phyloP scores from a whole-genome alignment of 2,797 vertebrate species.

The Chromobotia macracanthus region DNA sequence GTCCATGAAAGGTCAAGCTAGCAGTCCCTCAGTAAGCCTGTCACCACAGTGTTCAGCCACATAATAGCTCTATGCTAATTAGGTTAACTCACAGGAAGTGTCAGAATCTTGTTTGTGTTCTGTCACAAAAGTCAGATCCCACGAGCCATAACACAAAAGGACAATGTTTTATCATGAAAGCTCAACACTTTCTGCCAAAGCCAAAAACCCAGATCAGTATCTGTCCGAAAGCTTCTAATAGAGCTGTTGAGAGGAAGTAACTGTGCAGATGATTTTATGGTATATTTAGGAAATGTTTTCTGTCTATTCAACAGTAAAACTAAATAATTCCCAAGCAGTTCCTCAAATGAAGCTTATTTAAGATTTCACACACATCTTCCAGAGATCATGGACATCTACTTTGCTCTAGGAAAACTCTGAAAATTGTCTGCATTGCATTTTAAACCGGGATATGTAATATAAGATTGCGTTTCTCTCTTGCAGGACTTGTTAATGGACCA shows the following conservation, averaged over 20 bases:
- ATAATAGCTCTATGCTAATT: conserved; percentile 82
- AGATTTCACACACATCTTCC: conserved; percentile 1
- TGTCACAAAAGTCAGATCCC: conserved; percentile 70
- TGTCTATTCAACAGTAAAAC: conserved; percentile 25
- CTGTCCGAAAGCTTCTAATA: conserved; percentile 56
- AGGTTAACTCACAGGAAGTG: conserved; percentile 81
- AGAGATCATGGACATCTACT: conserved; percentile 9
- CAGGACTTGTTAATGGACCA: conserved; percentile 27
- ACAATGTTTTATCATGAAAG: conserved; percentile 72
- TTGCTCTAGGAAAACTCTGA: conserved; percentile 21
- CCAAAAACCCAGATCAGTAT: conserved; percentile 65
- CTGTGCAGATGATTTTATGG: not conserved
- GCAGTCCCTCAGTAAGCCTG: conserved; percentile 76
- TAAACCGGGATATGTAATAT: conserved; percentile 47
- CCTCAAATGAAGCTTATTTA: not conserved
- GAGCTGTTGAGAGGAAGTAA: not conserved
- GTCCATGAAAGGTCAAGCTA: conserved; percentile 82
- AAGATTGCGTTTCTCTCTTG: conserved; percentile 52
- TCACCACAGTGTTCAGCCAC: conserved; percentile 79
- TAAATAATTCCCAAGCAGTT: conserved; percentile 19
- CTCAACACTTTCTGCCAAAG: conserved; percentile 63
- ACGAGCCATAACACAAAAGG: conserved; percentile 52
- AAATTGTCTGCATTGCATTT: conserved; percentile 52
- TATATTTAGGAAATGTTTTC: not conserved
- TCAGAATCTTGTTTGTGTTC: conserved; percentile 82